A percentile compares a stretch with the other conserved stretches of the same genome.
phyloP scores from a whole-genome alignment of 2,113 vertebrate species.

The Colossoma macropomum region DNA sequence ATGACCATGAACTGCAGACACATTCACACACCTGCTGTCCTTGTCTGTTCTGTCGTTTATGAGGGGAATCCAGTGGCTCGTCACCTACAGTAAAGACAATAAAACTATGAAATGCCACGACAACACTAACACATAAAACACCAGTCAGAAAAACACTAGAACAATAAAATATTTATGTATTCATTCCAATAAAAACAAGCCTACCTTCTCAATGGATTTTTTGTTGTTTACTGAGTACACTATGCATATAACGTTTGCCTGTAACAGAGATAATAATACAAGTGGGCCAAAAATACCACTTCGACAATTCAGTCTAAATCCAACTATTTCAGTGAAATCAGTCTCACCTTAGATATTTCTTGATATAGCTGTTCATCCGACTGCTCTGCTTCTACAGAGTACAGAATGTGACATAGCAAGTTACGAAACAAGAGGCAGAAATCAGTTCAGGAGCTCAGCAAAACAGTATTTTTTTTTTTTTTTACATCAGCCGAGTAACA shows the following conservation, averaged over 20 bases:
- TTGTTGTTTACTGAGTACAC: constrained; percentile 98
- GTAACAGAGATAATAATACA: constrained; percentile 49
- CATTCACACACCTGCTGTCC: constrained; percentile 90
- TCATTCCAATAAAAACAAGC: constrained; percentile 6
- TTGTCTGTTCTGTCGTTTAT: constrained; percentile 98
- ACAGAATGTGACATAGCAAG: constrained; percentile 25
- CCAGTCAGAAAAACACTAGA: neutral
- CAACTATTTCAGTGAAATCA: neutral
- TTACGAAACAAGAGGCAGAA: constrained; percentile 24
- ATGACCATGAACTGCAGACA: neutral
- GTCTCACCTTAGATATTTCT: constrained; percentile 93
- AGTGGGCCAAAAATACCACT: neutral
- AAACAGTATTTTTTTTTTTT: too few species aligned
- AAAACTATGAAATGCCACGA: constrained; percentile 35
- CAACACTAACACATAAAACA: neutral
- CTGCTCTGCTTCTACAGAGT: constrained; percentile 89
- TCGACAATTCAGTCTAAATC: neutral
- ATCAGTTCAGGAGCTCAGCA: neutral
- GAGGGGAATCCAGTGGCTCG: constrained; percentile 98
- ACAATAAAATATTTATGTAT: neutral
- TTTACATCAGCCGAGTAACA: neutral
- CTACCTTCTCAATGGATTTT: constrained; percentile 98
- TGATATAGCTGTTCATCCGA: constrained; percentile 95
- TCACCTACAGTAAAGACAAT: constrained; percentile 81
- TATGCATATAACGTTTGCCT: constrained; percentile 99